These are phyloP conservation scores for Melanerpes formicivorus DNA, from an alignment of 2,113 vertebrate genomes.

Conservation along the genomic window DNA sequence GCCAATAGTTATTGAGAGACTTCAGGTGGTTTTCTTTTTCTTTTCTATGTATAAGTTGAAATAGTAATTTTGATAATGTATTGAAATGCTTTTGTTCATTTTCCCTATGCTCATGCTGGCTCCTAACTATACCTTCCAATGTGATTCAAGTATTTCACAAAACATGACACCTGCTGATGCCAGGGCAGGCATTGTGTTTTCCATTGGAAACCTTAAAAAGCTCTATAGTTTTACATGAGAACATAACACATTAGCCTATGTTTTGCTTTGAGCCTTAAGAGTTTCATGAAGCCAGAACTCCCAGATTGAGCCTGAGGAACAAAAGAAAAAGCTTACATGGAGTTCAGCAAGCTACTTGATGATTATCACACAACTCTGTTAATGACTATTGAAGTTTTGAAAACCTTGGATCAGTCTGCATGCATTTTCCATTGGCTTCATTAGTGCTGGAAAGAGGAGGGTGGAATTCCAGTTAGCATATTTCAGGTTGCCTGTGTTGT, in stretches of 20 bases:
- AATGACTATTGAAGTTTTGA: background rate
- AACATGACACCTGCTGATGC: constrained; percentile 44
- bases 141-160: constrained; percentile 23
- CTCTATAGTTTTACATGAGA: constrained; percentile 1
- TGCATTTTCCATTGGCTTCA: background rate
- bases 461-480: background rate
- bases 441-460: background rate
- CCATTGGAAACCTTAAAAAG: constrained; percentile 30
- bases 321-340: background rate
- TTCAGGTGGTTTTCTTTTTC: background rate
- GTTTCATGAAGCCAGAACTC: constrained; percentile 1
- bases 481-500: fast-evolving
- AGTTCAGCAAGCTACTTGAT: background rate
- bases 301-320: background rate
- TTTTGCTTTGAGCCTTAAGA: constrained; percentile 6
- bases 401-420: background rate
- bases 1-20: background rate
- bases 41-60: background rate
- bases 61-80: background rate
- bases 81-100: constrained; percentile 12
- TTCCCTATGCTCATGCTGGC: background rate
- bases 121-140: constrained; percentile 21
- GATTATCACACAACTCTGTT: background rate
- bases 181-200: constrained; percentile 33
- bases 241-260: constrained; percentile 9